A percentile compares a stretch with the other conserved stretches of the same genome.
Evolutionary conservation across 2,113 vertebrate genomes (phyloP).

Genomic region (human (Homo sapiens)): GRCh38 chr12:117558501-117559000

Average conservation of each 20-base stretch:
- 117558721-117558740: rapidly evolving
- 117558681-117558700: neutral
- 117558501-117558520: conserved; percentile 97
- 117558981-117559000: neutral
- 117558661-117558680: rapidly evolving
- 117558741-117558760: neutral
- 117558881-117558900: rapidly evolving
- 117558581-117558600: conserved; percentile 26
- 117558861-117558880: neutral
- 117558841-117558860: too few relatives aligned
- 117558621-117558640: rapidly evolving
- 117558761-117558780: too few relatives aligned
- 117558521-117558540: conserved; percentile 97
- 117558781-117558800: neutral
- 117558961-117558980: rapidly evolving
- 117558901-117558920: neutral
- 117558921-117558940: rapidly evolving
- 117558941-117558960: rapidly evolving
- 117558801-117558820: neutral
- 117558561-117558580: conserved; percentile 98
- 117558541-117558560: conserved; percentile 99
- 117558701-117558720: rapidly evolving
- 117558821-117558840: rapidly evolving
- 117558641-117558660: rapidly evolving
- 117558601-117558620: neutral